Percentiles rank a stretch among this genome's conserved stretches.
Evolutionary conservation across 2,113 vertebrate genomes (phyloP).

Genomic region (Apodemus sylvaticus): DNA sequence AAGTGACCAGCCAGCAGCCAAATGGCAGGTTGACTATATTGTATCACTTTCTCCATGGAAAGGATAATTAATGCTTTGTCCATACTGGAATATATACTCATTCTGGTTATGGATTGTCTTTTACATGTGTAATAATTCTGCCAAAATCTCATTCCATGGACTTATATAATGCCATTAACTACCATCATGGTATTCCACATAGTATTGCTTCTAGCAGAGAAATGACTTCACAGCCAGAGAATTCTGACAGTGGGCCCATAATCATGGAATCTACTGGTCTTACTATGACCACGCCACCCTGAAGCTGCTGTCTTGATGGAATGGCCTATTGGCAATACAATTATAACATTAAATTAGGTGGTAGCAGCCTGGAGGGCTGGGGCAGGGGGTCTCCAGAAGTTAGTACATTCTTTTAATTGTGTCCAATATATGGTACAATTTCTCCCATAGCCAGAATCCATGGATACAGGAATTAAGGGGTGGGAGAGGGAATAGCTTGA

Average conservation of each 20-base stretch:
- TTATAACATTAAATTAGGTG: neutral
- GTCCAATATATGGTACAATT: neutral
- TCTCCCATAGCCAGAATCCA: neutral
- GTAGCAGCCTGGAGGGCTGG: neutral
- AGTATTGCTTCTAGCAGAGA: neutral
- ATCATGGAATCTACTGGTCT: neutral
- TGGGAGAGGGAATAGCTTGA: neutral
- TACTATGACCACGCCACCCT: neutral
- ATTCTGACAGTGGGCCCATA: neutral
- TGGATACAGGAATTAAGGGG: neutral
- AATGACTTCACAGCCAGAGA: neutral
- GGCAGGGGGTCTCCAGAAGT: neutral
- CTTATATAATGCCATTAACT: too few relatives aligned
- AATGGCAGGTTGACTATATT: neutral
- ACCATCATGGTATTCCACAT: neutral
- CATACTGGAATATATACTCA: too few relatives aligned
- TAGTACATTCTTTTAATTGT: neutral
- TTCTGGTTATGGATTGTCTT: too few relatives aligned
- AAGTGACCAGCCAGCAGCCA: neutral
- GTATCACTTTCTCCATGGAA: neutral
- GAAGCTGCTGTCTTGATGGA: neutral
- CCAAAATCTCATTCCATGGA: neutral
- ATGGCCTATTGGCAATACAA: neutral
- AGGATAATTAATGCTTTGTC: neutral
- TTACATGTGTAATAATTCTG: neutral